Evolutionary conservation across 2,113 vertebrate genomes (phyloP).

Genomic region (Sylvilagus bachmani): DNA sequence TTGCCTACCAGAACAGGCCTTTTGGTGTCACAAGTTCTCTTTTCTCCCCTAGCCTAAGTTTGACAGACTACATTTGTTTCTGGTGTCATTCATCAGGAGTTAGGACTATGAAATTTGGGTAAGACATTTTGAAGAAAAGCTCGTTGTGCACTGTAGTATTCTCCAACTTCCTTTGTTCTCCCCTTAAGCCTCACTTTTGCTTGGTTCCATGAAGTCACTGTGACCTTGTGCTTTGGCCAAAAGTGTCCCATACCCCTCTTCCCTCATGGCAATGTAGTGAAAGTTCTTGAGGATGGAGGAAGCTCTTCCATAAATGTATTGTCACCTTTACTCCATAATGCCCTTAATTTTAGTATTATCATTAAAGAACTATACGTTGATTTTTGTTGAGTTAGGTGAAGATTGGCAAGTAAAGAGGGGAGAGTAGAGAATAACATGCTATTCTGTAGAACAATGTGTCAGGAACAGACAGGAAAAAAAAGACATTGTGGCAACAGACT

Average conservation of each 20-base stretch:
- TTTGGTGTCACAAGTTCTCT: not conserved
- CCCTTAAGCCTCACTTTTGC: not conserved
- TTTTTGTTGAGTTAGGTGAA: conserved; percentile 32
- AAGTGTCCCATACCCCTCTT: not conserved
- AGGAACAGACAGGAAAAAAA: conserved; percentile 77
- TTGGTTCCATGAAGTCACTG: not conserved
- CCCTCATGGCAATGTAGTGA: not conserved
- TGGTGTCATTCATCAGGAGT: conserved; percentile 1
- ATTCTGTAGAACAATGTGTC: conserved; percentile 80
- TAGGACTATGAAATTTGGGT: not conserved
- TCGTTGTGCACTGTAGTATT: not conserved
- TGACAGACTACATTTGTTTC: not conserved
- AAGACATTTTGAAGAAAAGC: not conserved
- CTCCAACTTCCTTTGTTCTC: not conserved
- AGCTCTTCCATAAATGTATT: not conserved
- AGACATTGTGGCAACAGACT: conserved; percentile 79
- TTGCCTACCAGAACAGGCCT: not conserved
- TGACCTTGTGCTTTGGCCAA: not conserved
- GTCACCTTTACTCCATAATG: not conserved
- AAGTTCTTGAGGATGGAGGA: not conserved
- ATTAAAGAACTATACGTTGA: conserved; percentile 60
- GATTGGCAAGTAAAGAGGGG: not conserved
- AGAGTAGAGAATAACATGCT: conserved; percentile 41
- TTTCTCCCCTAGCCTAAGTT: not conserved
- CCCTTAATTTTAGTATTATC: conserved; percentile 57